phyloP scores from a whole-genome alignment of 2,113 vertebrate genomes.

The Mirza zaza region DNA sequence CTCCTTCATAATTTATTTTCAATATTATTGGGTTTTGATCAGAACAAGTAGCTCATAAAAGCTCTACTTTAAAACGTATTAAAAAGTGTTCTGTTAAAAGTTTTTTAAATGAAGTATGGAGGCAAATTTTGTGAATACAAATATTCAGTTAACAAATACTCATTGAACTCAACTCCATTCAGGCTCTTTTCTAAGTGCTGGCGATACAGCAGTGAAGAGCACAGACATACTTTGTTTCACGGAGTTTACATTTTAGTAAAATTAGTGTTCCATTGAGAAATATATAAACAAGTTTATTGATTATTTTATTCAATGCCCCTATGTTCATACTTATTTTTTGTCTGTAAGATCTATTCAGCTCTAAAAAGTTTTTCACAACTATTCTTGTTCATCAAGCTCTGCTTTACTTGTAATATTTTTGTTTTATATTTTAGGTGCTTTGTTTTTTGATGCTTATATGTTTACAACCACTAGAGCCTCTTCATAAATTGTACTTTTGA shows the following conservation, averaged over 20 bases:
- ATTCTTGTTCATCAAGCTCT: neutral
- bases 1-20: neutral
- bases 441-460: neutral
- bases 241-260: neutral
- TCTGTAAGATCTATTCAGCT: neutral
- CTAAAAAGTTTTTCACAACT: neutral
- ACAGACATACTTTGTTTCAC: neutral
- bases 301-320: neutral
- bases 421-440: neutral
- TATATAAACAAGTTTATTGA: neutral
- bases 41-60: neutral
- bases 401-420: neutral
- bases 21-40: neutral
- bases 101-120: neutral
- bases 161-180: neutral
- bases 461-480: neutral
- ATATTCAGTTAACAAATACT: neutral
- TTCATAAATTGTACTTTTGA: neutral
- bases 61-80: neutral
- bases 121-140: slow-evolving; percentile 5
- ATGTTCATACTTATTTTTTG: neutral
- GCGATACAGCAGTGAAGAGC: neutral
- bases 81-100: neutral
- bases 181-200: neutral
- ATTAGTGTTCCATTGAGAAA: neutral